These are phyloP conservation scores for Acanthaster planci DNA, from an alignment of 35 echinoderm and acorn worm species.

Conservation along the genomic window DNA sequence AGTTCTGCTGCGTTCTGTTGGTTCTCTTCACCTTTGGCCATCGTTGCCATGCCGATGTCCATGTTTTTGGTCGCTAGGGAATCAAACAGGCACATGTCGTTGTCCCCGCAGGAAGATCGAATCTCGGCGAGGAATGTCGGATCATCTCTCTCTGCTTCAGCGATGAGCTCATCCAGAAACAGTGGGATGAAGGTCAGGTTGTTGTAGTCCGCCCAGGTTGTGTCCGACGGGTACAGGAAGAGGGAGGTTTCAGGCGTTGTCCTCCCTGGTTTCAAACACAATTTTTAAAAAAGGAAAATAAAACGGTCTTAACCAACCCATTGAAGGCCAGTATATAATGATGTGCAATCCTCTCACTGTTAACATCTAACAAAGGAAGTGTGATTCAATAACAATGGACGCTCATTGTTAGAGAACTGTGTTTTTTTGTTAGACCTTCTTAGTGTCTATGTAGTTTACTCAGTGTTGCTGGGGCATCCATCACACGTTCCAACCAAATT, in stretches of 20 bases:
- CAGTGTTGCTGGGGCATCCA: no score
- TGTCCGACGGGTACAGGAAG: slow-evolving; percentile 38
- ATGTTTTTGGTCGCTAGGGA: slow-evolving; percentile 38
- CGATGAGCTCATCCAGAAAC: slow-evolving; percentile 57
- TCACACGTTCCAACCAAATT: no score
- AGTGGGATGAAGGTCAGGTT: slow-evolving; percentile 44
- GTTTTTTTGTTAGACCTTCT: no score
- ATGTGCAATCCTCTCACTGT: no score
- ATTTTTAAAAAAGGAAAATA: background rate
- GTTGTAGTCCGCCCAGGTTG: slow-evolving; percentile 41
- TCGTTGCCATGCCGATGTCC: slow-evolving; percentile 40
- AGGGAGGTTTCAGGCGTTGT: slow-evolving; percentile 31
- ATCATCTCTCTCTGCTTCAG: background rate
- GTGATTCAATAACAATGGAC: no score
- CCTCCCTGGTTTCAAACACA: slow-evolving; percentile 39
- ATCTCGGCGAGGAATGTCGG: background rate
- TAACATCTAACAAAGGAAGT: no score
- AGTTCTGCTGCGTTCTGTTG: background rate
- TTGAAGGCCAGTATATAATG: no score
- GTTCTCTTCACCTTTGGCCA: background rate
- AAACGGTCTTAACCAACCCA: background rate
- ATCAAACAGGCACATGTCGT: slow-evolving; percentile 66
- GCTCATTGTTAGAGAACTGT: no score
- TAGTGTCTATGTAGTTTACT: no score
- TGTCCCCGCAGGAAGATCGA: slow-evolving; percentile 23